A percentile compares a stretch with the other conserved stretches of the same genome.
Conservation (phyloP, 2,113 vertebrate genomes). For the Antidorcas marsupialis region DNA sequence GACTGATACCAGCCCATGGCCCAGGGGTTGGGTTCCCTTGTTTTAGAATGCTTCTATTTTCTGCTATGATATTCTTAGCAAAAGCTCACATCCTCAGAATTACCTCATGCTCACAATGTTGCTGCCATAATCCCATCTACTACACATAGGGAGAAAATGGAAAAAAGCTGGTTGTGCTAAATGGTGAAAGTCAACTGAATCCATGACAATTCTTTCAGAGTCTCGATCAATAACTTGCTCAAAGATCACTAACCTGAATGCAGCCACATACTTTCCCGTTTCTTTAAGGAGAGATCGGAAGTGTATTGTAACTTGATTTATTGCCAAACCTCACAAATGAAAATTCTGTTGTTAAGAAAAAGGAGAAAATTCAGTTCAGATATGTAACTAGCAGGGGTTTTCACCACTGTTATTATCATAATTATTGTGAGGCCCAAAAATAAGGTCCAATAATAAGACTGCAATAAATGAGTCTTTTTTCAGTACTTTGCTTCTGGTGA, state of each 20-base stretch:
- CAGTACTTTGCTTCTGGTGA: not conserved
- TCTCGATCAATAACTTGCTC: not conserved
- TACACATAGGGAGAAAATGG: not conserved
- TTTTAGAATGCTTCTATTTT: not conserved
- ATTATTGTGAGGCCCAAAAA: not conserved
- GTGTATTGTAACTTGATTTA: not conserved
- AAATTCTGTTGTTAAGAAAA: not conserved
- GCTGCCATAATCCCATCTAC: not conserved
- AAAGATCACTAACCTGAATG: not conserved
- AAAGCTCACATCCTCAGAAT: not conserved
- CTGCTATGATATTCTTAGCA: not conserved
- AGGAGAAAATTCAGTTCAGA: not conserved
- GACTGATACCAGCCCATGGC: not conserved
- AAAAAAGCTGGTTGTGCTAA: not conserved
- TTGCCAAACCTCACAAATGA: not conserved
- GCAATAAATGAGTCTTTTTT: not conserved
- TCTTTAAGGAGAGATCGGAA: not conserved
- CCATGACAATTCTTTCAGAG: not conserved
- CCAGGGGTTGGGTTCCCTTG: not conserved
- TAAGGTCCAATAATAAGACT: not conserved
- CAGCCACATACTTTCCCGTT: not conserved
- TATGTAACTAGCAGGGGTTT: not conserved
- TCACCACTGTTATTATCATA: not conserved
- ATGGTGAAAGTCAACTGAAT: not conserved
- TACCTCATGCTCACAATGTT: not conserved